Conservation (phyloP, 2,888 invertebrate genomes). For the Agrilus biguttatus region DNA sequence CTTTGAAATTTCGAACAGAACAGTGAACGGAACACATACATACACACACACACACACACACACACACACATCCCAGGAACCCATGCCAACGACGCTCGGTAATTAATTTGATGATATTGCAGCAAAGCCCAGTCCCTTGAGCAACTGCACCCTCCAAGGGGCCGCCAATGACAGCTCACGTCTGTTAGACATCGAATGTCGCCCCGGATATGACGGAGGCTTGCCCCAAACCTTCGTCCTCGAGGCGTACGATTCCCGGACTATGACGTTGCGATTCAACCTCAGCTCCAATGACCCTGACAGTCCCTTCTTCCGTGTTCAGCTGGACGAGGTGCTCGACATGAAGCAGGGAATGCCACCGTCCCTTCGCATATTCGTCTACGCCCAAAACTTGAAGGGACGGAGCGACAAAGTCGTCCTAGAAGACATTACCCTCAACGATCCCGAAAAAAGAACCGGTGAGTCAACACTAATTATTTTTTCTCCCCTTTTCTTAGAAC, state of each 20-base stretch:
- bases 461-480: constrained; percentile 13
- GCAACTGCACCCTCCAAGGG: constrained; percentile 71
- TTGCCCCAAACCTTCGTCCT: constrained; percentile 72
- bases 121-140: constrained; percentile 69
- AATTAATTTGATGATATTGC: constrained; percentile 13
- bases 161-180: constrained; percentile 43
- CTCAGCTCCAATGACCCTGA: constrained; percentile 45
- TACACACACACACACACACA: no score
- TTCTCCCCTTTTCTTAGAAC: no score
- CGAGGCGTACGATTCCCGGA: constrained; percentile 66
- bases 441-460: constrained; percentile 77
- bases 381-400: constrained; percentile 74
- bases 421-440: constrained; percentile 76
- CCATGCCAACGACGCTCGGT: no score
- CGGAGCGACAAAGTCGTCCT: constrained; percentile 66
- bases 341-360: constrained; percentile 33
- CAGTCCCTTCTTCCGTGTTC: constrained; percentile 46
- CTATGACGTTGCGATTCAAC: constrained; percentile 55
- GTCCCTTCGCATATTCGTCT: constrained; percentile 63
- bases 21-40: no score
- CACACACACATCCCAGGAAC: no score
- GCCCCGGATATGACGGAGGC: constrained; percentile 80
- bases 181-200: constrained; percentile 65
- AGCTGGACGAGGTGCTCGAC: constrained; percentile 47
- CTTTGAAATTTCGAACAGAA: no score